Percentiles rank a stretch among this genome's conserved stretches.
Evolutionary conservation across 30 jellyfish, hydroid and myxozoan species (phyloP).

Genomic region (Catostylus mosaicus): DNA sequence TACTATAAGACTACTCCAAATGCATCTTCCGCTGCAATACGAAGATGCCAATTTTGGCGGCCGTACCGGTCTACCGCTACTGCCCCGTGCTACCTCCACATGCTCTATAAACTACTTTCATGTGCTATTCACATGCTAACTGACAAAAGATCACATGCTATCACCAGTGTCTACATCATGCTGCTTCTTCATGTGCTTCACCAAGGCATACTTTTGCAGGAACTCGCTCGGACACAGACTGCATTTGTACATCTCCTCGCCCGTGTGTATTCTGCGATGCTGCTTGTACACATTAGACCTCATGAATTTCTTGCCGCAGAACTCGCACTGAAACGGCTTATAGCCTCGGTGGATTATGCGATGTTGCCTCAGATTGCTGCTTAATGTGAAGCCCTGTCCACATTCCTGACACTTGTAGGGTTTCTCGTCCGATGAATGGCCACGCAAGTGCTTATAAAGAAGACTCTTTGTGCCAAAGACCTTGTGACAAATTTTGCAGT

Average conservation of each 20-base stretch:
- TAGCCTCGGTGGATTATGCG: constrained; percentile 97
- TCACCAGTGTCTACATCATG: constrained; percentile 94
- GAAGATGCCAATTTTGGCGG: constrained; percentile 8
- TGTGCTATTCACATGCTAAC: constrained; percentile 55
- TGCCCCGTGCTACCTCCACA: constrained; percentile 42
- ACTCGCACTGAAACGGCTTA: constrained; percentile 98
- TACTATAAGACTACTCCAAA: constrained; percentile 7
- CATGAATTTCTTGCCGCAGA: constrained; percentile 98
- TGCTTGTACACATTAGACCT: constrained; percentile 97
- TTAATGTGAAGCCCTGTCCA: constrained; percentile 98
- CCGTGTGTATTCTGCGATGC: constrained; percentile 97
- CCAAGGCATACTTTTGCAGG: constrained; percentile 94
- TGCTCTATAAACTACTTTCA: constrained; percentile 49
- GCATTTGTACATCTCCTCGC: constrained; percentile 99
- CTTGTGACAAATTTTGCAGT: constrained; percentile 92
- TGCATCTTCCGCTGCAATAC: background rate
- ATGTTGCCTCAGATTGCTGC: constrained; percentile 98
- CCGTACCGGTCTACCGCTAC: constrained; percentile 37
- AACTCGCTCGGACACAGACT: constrained; percentile 97
- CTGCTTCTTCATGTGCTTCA: constrained; percentile 95
- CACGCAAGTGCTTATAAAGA: constrained; percentile 95
- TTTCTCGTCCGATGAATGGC: constrained; percentile 97
- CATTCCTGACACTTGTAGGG: constrained; percentile 98
- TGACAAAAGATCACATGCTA: constrained; percentile 46
- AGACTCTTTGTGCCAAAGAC: constrained; percentile 93